Percentiles rank a stretch among this genome's conserved stretches.
phyloP scores from a whole-genome alignment of 2,113 vertebrate genomes.

The Philantomba maxwellii region DNA sequence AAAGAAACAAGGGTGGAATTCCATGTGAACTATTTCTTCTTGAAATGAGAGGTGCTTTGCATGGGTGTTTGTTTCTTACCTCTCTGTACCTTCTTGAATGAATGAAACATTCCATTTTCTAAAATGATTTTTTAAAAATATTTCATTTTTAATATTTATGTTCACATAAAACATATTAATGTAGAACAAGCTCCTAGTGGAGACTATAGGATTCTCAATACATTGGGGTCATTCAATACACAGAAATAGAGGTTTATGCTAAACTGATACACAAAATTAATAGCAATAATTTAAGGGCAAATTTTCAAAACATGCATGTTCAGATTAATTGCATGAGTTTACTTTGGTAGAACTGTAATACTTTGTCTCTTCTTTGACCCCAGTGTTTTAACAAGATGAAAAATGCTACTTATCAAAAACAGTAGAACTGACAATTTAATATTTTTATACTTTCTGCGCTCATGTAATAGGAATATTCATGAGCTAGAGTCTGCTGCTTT shows the following conservation, averaged over 20 bases:
- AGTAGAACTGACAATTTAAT: neutral
- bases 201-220: neutral
- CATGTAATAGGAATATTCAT: neutral
- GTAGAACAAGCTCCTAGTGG: neutral
- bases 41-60: neutral
- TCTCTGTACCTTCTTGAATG: neutral
- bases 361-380: neutral
- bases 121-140: neutral
- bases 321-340: neutral
- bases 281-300: neutral
- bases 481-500: neutral
- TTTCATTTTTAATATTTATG: neutral
- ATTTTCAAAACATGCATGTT: neutral
- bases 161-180: neutral
- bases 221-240: neutral
- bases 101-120: neutral
- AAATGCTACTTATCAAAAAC: neutral
- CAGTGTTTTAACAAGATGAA: neutral
- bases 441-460: neutral
- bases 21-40: neutral
- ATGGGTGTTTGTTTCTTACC: neutral
- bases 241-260: neutral
- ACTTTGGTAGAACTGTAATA: neutral
- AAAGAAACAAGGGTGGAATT: neutral
- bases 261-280: neutral